Evolutionary conservation across 2,888 invertebrate genomes (phyloP).

Genomic region (Drosophila nr. perissopoda): DNA sequence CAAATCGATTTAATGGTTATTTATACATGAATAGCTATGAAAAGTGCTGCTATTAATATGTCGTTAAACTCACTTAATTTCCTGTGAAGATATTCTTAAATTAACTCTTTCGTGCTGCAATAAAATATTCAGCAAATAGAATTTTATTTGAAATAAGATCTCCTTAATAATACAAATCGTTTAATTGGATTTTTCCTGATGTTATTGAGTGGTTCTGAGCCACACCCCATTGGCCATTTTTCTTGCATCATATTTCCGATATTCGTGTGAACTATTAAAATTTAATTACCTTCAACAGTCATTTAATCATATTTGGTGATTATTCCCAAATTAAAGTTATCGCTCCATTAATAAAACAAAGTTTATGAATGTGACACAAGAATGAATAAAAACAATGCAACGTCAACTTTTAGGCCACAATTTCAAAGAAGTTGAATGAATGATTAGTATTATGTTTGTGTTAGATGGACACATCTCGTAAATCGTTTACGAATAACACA

Average conservation of each 20-base stretch:
- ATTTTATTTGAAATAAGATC: neutral
- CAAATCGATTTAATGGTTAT: slow-evolving; percentile 43
- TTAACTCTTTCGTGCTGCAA: neutral
- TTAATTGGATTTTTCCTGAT: neutral
- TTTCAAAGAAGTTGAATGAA: neutral
- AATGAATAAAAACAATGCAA: neutral
- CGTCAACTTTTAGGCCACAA: neutral
- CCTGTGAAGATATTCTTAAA: neutral
- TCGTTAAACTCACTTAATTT: neutral
- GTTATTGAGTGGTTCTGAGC: neutral
- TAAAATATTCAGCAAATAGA: neutral
- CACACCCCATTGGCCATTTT: neutral
- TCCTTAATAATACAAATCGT: neutral
- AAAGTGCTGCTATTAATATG: slow-evolving; percentile 8
- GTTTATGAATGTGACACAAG: neutral
- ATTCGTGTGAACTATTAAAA: neutral
- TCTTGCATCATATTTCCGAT: neutral
- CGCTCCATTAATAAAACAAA: neutral
- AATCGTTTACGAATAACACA: neutral
- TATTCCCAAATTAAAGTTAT: neutral
- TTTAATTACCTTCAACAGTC: neutral
- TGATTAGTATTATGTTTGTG: neutral
- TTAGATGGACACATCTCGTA: neutral
- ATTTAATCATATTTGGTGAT: neutral
- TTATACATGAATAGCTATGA: neutral